Conservation (phyloP, 2,888 invertebrate genomes). For the Gymnosoma rotundatum region DNA sequence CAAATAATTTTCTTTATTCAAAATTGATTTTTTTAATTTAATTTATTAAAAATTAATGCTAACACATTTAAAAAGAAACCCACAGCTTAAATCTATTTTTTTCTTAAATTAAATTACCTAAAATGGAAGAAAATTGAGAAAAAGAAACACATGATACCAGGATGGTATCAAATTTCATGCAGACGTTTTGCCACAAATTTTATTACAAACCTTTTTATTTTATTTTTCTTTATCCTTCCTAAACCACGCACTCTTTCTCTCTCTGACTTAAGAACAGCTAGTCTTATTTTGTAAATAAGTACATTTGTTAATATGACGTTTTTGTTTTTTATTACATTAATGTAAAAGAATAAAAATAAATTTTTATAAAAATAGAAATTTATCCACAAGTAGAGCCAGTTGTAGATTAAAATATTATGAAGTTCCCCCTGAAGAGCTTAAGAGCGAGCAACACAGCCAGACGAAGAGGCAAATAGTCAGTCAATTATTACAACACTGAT, state of each 20-base stretch:
- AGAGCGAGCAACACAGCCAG: constrained; percentile 1
- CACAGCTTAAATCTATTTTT: constrained; percentile 34
- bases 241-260: neutral
- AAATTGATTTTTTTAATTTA: constrained; percentile 13
- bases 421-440: constrained; percentile 52
- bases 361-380: constrained; percentile 23
- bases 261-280: neutral
- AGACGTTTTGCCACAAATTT: too few relatives aligned
- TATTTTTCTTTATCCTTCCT: constrained; percentile 3
- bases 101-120: neutral
- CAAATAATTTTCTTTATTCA: too few relatives aligned
- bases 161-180: constrained; percentile 77
- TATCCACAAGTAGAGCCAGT: constrained; percentile 16
- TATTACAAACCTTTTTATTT: constrained; percentile 75
- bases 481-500: neutral
- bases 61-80: neutral
- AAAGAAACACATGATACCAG: constrained; percentile 67
- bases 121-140: constrained; percentile 20
- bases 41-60: neutral
- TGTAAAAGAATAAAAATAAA: constrained; percentile 36
- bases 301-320: constrained; percentile 49
- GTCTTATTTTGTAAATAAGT: neutral
- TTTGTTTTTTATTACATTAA: constrained; percentile 37
- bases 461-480: constrained; percentile 9
- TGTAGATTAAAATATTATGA: constrained; percentile 55